A percentile compares a stretch with the other conserved stretches of the same genome.
Conservation (phyloP, 2,797 vertebrate genomes). For the Rhyacichthys aspro region DNA sequence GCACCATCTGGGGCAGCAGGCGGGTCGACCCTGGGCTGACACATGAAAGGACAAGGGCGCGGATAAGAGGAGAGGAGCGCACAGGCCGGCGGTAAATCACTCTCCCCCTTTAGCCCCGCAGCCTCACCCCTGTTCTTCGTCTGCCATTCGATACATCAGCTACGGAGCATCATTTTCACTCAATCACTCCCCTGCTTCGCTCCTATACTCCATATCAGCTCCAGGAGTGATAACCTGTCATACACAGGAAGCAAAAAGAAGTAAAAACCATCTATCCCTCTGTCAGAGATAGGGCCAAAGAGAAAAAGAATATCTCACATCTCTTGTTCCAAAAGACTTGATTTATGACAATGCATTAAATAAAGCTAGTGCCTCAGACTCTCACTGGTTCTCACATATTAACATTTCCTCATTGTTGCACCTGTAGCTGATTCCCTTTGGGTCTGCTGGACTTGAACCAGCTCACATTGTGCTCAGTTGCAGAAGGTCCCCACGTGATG, state of each 20-base stretch:
- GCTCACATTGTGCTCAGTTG: slow-evolving; percentile 9
- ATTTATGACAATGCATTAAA: slow-evolving; percentile 66
- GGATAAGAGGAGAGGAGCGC: slow-evolving; percentile 63
- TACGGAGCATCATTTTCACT: slow-evolving; percentile 67
- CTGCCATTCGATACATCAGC: slow-evolving; percentile 74
- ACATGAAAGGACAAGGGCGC: slow-evolving; percentile 79
- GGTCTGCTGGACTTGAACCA: slow-evolving; percentile 38
- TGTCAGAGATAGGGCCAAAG: slow-evolving; percentile 57
- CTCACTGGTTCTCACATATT: slow-evolving; percentile 2
- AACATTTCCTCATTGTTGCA: slow-evolving; percentile 25
- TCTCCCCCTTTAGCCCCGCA: slow-evolving; percentile 40
- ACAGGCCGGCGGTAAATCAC: slow-evolving; percentile 79
- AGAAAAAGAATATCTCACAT: slow-evolving; percentile 76
- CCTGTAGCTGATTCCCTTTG: slow-evolving; percentile 35
- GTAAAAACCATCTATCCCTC: slow-evolving; percentile 62
- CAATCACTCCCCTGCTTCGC: slow-evolving; percentile 45
- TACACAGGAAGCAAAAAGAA: slow-evolving; percentile 75
- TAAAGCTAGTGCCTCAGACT: slow-evolving; percentile 37
- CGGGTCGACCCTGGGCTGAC: slow-evolving; percentile 74
- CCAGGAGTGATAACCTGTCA: slow-evolving; percentile 78
- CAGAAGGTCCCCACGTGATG: slow-evolving; percentile 64
- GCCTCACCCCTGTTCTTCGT: slow-evolving; percentile 44
- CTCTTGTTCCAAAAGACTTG: slow-evolving; percentile 68
- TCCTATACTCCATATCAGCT: slow-evolving; percentile 43
- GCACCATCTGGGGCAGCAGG: slow-evolving; percentile 86